A percentile compares a stretch with the other conserved stretches of the same genome.
Evolutionary conservation across 2,113 vertebrate species (phyloP).

Genomic region (Tupaia chinensis): DNA sequence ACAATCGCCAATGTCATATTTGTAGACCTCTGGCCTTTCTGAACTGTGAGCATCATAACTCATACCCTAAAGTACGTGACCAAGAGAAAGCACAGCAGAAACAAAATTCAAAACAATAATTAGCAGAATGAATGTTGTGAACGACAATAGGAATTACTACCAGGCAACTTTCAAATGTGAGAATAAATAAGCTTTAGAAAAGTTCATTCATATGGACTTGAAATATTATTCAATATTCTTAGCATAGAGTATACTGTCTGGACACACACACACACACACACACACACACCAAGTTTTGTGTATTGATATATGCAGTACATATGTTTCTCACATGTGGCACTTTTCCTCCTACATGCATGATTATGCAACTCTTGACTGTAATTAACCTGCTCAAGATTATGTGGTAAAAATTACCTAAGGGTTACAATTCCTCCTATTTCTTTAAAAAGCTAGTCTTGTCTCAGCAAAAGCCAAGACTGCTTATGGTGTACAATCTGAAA

Average conservation of each 20-base stretch:
- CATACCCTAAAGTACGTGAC: neutral
- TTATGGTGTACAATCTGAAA: slow-evolving; percentile 78
- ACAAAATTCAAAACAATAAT: slow-evolving; percentile 29
- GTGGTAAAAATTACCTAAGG: slow-evolving; percentile 39
- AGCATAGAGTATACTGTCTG: neutral
- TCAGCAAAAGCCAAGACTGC: slow-evolving; percentile 79
- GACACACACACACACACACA: neutral
- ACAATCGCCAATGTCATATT: neutral
- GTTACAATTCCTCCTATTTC: slow-evolving; percentile 22
- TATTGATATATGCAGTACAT: neutral
- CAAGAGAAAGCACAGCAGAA: neutral
- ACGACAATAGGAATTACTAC: neutral
- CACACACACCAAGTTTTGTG: neutral
- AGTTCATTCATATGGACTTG: neutral
- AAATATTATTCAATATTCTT: slow-evolving; percentile 19
- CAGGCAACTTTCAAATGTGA: neutral
- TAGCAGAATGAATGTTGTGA: neutral
- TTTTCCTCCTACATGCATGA: slow-evolving; percentile 44
- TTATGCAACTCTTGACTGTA: slow-evolving; percentile 33
- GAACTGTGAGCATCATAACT: neutral
- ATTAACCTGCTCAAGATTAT: slow-evolving; percentile 55
- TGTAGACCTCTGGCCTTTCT: neutral
- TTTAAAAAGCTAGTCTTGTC: slow-evolving; percentile 79
- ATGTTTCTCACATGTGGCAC: neutral
- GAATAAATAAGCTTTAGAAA: slow-evolving; percentile 20